phyloP scores from a whole-genome alignment of 2,797 vertebrate genomes.

The Notamacropus eugenii region DNA sequence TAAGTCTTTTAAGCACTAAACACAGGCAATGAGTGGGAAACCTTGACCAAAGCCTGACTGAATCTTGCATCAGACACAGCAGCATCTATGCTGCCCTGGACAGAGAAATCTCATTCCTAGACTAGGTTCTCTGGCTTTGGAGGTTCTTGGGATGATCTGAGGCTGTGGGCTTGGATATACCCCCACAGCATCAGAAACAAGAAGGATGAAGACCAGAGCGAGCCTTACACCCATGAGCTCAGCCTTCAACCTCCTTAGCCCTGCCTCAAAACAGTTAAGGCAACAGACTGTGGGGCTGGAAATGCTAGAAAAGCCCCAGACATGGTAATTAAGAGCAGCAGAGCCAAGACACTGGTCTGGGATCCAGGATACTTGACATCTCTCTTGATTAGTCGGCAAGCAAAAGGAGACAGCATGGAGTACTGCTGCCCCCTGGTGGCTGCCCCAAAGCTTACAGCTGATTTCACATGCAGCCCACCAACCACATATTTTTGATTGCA shows the following conservation, averaged over 20 bases:
- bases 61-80: not conserved
- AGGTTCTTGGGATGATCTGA: not conserved
- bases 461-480: not conserved
- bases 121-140: not conserved
- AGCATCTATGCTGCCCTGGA: not conserved
- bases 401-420: not conserved
- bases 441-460: not conserved
- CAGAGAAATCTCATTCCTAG: not conserved
- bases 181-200: not conserved
- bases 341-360: not conserved
- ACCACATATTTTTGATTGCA: not conserved
- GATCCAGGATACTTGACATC: not conserved
- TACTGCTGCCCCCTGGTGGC: constrained; percentile 59
- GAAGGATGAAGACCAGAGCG: not conserved
- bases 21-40: not conserved
- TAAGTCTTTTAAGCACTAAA: not conserved
- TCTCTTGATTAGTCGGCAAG: not conserved
- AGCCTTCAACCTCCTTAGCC: not conserved
- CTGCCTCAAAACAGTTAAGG: not conserved
- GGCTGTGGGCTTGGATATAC: not conserved
- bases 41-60: not conserved
- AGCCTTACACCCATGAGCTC: not conserved
- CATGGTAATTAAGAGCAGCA: constrained; percentile 3
- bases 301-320: not conserved
- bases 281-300: not conserved